Base-by-base conservation (phyloP, 2,888 invertebrate species). In the Tyria jacobaeae region DNA sequence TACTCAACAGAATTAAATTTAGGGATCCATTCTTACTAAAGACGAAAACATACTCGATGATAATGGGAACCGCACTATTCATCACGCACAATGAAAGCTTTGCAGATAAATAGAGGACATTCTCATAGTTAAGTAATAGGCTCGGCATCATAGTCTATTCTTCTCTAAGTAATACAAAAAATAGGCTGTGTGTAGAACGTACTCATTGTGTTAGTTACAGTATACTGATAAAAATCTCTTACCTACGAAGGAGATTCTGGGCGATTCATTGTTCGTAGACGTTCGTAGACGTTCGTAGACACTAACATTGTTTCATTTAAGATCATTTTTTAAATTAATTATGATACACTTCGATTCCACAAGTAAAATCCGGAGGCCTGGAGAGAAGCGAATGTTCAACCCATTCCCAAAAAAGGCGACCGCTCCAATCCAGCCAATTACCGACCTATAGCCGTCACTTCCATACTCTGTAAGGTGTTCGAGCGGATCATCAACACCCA, bases 61-160 rank as follows among this genome's bases (percentile, higher is more conserved):
- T 69, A 73, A 66, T 59, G 62, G 59, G 59, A 57, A 5, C 52
- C 61, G 25, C 9, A 61, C 73, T 52, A 72, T 73, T 73, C 73
- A 74, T 74, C 76, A 74, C 57, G 73, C 52, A 70, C 73, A 76
- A 60, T 73, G 70, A 73, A 70, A 65, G 73, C 70, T 66, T 61
- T 57, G 66, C 47, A 63, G 73, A 74, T 72, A 76, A 76, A 73
- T 73, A 44, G 62, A 59, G 56, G 49, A 64, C 61, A 70, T 76
- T 70, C 57, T 63, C 64, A 76, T 76, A 70, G 73, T 65, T 69
- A 73, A 75, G 70, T 75, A 73, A 71, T 64, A 72, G 70, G 61
- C 55, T 54, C 39, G 41, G 50, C 53, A 53, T 57, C 55, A 50
- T 62, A 50, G 51, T 53, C 64, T 57, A 62, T 63, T 63, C 27